Base-by-base conservation (phyloP, 2,888 invertebrate genomes). In the Antheraea assamensis region DNA sequence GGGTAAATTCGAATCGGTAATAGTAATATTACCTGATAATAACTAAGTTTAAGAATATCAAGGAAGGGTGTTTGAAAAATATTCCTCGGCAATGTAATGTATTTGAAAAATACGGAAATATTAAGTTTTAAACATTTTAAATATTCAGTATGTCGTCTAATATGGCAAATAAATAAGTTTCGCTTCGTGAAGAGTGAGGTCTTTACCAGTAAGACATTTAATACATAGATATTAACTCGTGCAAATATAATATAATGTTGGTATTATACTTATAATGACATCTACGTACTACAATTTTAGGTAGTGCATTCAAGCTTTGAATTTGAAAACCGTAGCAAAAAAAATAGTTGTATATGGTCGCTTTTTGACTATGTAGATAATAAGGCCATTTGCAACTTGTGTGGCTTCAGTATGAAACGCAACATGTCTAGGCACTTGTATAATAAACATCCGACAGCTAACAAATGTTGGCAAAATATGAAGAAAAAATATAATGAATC, bases 401-500 rank as follows among this genome's bases (percentile, higher is more conserved):
- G 74, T 55, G 24, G 66, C 24, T 15, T 21, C 10, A n/a, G 21
- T 35, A 66, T 75, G 74, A 75, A 68, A 52, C n/a, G 27, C 24
- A 73, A 75, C 24, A 64, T 66, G 55, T 24, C 35, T 19, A 61
- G 74, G n/a, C 75, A 75, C 66, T 73, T 75, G 24, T 21, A 49
- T 31, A 49, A 5, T 10, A 52, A 55, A 35, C 75, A 75, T 42
- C 72, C 73, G 8, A 61, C 35, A 58, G 35, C 31, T 30, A 68
- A 42, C 27, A 55, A 70, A 17, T 27, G 72, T 74, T 70, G 52
- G 66, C 19, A 66, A 31, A 66, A 31, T 17, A 21, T 21, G 15
- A 30, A 30, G 31, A 66, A 7, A 66, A 31, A 31, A 30, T 31
- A 31, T 31, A 31, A 66, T 30, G 21, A 31, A 66, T 31, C n/a